These are phyloP conservation scores for Orthosia gothica DNA, from an alignment of 2,888 invertebrate genomes.

Conservation along the genomic window DNA sequence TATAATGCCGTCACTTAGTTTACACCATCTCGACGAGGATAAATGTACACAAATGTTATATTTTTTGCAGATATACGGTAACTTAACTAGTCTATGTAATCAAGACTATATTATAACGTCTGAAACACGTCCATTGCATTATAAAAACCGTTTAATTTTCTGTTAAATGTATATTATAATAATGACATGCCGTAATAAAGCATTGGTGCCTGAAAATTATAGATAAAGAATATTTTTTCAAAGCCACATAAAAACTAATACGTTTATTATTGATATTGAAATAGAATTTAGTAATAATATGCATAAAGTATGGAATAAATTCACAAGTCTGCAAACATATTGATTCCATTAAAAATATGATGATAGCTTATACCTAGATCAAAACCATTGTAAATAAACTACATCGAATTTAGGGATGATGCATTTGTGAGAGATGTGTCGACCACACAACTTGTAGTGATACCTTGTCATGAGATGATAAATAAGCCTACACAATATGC, in stretches of 20 bases:
- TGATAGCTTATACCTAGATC: slow-evolving; percentile 42
- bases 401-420: slow-evolving; percentile 69
- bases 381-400: slow-evolving; percentile 65
- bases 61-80: slow-evolving; percentile 90
- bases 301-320: slow-evolving; percentile 65
- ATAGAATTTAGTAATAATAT: slow-evolving; percentile 70
- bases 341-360: slow-evolving; percentile 61
- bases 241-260: slow-evolving; percentile 75
- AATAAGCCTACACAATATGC: slow-evolving; percentile 53
- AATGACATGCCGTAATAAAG: slow-evolving; percentile 79
- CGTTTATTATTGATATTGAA: slow-evolving; percentile 74
- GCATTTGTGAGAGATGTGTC: slow-evolving; percentile 43
- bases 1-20: slow-evolving; percentile 84
- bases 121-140: slow-evolving; percentile 86
- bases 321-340: slow-evolving; percentile 66
- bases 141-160: slow-evolving; percentile 78
- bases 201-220: slow-evolving; percentile 88
- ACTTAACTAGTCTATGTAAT: slow-evolving; percentile 80
- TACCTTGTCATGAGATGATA: slow-evolving; percentile 48
- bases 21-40: slow-evolving; percentile 79
- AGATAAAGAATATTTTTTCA: slow-evolving; percentile 86
- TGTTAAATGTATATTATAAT: slow-evolving; percentile 76
- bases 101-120: slow-evolving; percentile 78
- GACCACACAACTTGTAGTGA: slow-evolving; percentile 34
- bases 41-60: slow-evolving; percentile 86